Conservation (phyloP, 2,797 vertebrate genomes). For the Pyrocephalus nanus region DNA sequence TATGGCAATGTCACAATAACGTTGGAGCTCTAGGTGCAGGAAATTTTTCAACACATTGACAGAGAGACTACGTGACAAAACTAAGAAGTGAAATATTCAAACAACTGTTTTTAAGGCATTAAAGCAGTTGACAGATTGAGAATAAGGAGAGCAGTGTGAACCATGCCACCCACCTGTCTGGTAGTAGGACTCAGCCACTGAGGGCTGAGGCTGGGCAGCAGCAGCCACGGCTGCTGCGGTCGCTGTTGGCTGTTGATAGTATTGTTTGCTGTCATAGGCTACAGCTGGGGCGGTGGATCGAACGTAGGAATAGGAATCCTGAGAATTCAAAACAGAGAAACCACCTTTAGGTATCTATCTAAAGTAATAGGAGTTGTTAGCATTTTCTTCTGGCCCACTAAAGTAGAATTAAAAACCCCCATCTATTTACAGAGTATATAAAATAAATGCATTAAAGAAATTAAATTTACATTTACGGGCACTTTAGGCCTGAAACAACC, state of each 20-base stretch:
- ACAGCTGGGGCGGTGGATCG: conserved; percentile 93
- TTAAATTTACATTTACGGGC: background rate
- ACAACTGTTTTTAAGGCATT: background rate
- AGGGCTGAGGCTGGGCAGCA: conserved; percentile 89
- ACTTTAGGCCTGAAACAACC: background rate
- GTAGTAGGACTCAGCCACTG: conserved; percentile 96
- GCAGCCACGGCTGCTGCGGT: conserved; percentile 87
- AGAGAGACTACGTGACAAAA: background rate
- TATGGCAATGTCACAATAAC: background rate
- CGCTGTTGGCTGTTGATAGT: conserved; percentile 95
- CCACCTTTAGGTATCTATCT: background rate
- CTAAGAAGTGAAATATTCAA: background rate
- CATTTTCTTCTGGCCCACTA: background rate
- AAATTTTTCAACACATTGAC: background rate
- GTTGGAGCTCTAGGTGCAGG: background rate
- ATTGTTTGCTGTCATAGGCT: conserved; percentile 95
- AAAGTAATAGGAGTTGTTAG: background rate
- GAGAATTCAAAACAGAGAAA: background rate
- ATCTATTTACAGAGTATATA: background rate
- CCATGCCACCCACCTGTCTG: conserved; percentile 85
- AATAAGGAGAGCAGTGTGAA: background rate
- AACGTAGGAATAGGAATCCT: conserved; percentile 97
- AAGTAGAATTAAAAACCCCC: background rate
- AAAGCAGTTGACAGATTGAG: background rate
- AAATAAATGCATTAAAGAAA: background rate